phyloP scores from a whole-genome alignment of 2,797 vertebrate species.

The Xenopus petersii region DNA sequence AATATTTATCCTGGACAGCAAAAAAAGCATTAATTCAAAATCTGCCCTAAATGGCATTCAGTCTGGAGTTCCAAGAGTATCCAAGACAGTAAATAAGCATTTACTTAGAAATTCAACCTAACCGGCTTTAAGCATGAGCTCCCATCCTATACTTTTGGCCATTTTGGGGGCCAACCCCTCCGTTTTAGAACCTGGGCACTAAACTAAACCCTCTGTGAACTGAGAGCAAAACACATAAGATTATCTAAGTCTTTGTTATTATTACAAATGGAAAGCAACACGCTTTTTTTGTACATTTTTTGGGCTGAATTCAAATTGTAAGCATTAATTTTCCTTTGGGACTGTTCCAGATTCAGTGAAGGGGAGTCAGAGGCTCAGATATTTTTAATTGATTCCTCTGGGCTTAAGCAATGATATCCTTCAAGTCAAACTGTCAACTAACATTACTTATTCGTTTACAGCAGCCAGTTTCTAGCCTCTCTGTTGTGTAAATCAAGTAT shows the following conservation, averaged over 20 bases:
- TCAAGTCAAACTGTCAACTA: conserved; percentile 2
- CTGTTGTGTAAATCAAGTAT: conserved; percentile 2
- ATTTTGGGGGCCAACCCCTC: too few species aligned
- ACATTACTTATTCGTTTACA: background rate
- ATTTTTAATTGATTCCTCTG: background rate
- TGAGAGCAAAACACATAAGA: too few species aligned
- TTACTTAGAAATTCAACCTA: too few species aligned
- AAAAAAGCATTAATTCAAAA: too few species aligned
- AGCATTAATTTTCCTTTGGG: background rate
- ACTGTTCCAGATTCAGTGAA: background rate
- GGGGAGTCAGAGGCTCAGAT: background rate
- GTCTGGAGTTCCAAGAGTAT: too few species aligned
- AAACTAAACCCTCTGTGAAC: too few species aligned
- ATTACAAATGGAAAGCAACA: background rate
- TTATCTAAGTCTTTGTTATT: background rate
- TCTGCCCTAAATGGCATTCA: too few species aligned
- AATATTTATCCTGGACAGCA: too few species aligned
- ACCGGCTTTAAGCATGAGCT: too few species aligned
- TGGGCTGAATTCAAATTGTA: background rate
- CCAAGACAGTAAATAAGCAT: too few species aligned
- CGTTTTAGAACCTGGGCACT: too few species aligned
- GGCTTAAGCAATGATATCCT: background rate
- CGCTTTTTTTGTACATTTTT: background rate
- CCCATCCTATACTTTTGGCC: too few species aligned
- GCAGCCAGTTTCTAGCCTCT: background rate